Evolutionary conservation across 2,888 invertebrate species (phyloP).

Genomic region (Drosophila glabriapex): DNA sequence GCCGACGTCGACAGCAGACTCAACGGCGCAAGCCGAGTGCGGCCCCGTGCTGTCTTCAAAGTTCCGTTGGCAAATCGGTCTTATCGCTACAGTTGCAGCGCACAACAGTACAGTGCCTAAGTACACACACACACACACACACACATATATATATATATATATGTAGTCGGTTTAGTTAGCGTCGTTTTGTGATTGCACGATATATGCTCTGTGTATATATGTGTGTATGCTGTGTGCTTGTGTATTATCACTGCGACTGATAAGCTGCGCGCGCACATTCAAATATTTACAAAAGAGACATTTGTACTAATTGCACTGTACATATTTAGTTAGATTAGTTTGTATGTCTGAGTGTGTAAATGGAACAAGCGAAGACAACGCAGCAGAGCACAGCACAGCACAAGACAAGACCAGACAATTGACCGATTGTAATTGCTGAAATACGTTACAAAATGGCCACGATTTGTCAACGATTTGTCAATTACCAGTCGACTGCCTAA

Average conservation of each 20-base stretch:
- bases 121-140: slow-evolving; percentile 1
- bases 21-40: slow-evolving; percentile 2
- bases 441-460: slow-evolving; percentile 42
- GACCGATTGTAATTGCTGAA: slow-evolving; percentile 60
- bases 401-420: slow-evolving; percentile 35
- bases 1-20: slow-evolving; percentile 2
- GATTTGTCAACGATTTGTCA: slow-evolving; percentile 33
- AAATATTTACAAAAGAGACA: slow-evolving; percentile 66
- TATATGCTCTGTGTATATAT: slow-evolving; percentile 1
- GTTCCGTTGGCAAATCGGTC: slow-evolving; percentile 32
- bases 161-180: slow-evolving; percentile 14
- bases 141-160: no score
- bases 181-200: slow-evolving; percentile 12
- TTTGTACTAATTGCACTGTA: slow-evolving; percentile 69
- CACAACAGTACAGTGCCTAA: slow-evolving; percentile 21
- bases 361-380: slow-evolving; percentile 33
- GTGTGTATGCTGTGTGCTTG: slow-evolving; percentile 2
- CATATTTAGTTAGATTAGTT: slow-evolving; percentile 56
- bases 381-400: neutral
- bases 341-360: slow-evolving; percentile 30
- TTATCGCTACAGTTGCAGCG: slow-evolving; percentile 39
- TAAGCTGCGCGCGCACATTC: slow-evolving; percentile 65
- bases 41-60: slow-evolving; percentile 54
- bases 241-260: slow-evolving; percentile 46
- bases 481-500: slow-evolving; percentile 21